Evolutionary conservation across 2,797 vertebrate genomes (phyloP).

Genomic region (Merluccius polli): DNA sequence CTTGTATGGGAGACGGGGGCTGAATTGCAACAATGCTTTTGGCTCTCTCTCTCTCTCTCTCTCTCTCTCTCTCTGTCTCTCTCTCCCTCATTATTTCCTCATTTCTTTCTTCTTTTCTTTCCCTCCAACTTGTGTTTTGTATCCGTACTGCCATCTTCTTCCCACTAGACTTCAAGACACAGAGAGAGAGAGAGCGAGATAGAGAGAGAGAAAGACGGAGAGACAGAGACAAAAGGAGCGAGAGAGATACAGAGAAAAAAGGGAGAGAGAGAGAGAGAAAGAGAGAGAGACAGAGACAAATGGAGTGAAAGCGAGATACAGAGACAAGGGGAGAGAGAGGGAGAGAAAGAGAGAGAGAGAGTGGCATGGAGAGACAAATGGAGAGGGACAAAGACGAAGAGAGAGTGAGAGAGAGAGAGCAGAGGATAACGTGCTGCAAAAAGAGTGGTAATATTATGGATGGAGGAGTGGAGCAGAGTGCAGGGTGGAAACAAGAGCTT

Average conservation of each 20-base stretch:
- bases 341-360: constrained; percentile 12
- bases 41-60: no score
- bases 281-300: not conserved
- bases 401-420: constrained; percentile 16
- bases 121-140: not conserved
- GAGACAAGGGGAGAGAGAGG: constrained; percentile 18
- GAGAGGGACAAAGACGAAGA: not conserved
- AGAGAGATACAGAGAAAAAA: not conserved
- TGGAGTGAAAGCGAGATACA: not conserved
- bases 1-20: constrained; percentile 8
- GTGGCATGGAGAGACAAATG: not conserved
- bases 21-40: no score
- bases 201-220: not conserved
- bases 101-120: constrained; percentile 34
- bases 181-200: not conserved
- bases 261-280: not conserved
- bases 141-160: constrained; percentile 10
- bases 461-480: constrained; percentile 42
- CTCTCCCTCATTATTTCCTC: constrained; percentile 15
- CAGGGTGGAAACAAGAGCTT: constrained; percentile 56
- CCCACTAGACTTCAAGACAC: not conserved
- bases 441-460: constrained; percentile 45
- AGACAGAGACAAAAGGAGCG: not conserved
- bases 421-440: constrained; percentile 39
- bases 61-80: not conserved